phyloP scores from a whole-genome alignment of 2,797 vertebrate genomes.

The Bradypodion ventrale region DNA sequence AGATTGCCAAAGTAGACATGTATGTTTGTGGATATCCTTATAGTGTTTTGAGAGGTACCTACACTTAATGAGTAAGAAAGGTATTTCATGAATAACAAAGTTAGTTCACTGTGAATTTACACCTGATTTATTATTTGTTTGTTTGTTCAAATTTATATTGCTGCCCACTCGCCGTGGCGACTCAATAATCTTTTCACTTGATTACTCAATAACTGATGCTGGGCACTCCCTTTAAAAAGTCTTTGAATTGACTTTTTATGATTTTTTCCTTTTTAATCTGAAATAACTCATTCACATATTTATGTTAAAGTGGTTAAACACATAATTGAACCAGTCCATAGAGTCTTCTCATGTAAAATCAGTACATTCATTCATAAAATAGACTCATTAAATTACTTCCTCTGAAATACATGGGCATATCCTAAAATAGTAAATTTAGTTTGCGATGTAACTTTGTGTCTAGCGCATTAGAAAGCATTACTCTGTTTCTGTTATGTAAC shows the following conservation, averaged over 20 bases:
- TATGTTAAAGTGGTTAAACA: background rate
- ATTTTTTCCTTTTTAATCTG: background rate
- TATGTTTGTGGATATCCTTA: background rate
- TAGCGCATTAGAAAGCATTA: too few relatives aligned
- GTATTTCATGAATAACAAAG: background rate
- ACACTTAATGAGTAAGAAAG: background rate
- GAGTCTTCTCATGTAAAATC: background rate
- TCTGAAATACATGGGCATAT: background rate
- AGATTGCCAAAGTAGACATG: too few relatives aligned
- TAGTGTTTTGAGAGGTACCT: background rate
- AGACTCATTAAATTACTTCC: too few relatives aligned
- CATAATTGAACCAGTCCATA: background rate
- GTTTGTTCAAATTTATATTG: too few relatives aligned
- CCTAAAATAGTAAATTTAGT: background rate
- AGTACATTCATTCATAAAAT: background rate
- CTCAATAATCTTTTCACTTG: background rate
- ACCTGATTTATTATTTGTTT: background rate
- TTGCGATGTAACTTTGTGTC: background rate
- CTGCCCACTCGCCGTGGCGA: too few relatives aligned
- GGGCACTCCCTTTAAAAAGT: background rate
- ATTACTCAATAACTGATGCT: background rate
- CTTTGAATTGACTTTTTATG: background rate
- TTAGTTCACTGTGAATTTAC: too few relatives aligned
- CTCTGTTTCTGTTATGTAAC: background rate
- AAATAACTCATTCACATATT: background rate